Base-by-base conservation (phyloP, 2,797 vertebrate species). In the Ctenochaetus hawaiiensis region DNA sequence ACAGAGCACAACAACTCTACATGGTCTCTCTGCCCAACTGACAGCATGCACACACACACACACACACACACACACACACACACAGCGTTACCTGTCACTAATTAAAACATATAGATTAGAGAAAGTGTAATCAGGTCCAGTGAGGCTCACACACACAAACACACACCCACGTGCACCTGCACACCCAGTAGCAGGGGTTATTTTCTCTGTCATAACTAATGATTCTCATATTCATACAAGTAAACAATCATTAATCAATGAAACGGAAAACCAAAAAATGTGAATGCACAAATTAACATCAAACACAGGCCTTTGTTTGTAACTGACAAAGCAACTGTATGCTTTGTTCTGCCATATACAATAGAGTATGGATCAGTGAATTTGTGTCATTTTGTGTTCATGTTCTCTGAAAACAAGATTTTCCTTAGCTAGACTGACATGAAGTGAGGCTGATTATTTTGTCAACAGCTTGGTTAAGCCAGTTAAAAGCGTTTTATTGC, bases 41-140 rank as follows among this genome's bases (percentile, higher is more conserved):
- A 89, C 83, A 90, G 80, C 23, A 6, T 69, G 70, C 67, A 53
- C 49, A 61, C 68, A 17, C 20, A n/a, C 62, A 49, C 2, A 37
- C 71, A 64, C 45, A 44, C 67, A 9, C n/a, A 20, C 67, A 44
- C 18, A 47, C 44, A 30, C 44, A 56, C 54, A 58, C 45, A 56
- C 78, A 53, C 79, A 60, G 41, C 0, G 22, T 78, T 83, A 78
- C 78, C 71, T 79, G 84, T 84, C 81, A 74, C 82, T 86, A 88
- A 92, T 93, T 92, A 88, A 93, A 88, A 90, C 72, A 86, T 87
- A 91, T 88, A 87, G 80, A 84, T 90, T 82, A 83, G 47, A 75
- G 71, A 82, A 67, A 72, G 48, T 8, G 23, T 30, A 75, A 45
- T 82, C 58, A 82, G 62, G 76, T 82, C 52, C 56, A 18, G 60